These are phyloP conservation scores for Mylabris sibirica DNA, from an alignment of 2,888 invertebrate genomes.

Conservation along the genomic window DNA sequence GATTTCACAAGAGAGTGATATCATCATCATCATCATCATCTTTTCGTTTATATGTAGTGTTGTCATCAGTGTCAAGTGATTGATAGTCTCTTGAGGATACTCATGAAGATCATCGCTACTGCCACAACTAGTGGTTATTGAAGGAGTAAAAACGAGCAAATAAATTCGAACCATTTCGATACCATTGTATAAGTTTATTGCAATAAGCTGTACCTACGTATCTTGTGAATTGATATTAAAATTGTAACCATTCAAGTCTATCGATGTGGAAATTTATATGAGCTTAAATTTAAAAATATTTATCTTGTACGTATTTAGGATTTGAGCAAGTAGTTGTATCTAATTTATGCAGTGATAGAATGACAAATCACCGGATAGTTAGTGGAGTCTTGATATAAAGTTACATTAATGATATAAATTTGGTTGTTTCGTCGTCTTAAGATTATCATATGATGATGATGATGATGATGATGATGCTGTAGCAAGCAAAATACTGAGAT, in stretches of 20 bases:
- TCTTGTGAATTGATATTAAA: background rate
- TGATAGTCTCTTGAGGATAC: background rate
- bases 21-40: background rate
- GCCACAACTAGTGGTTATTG: background rate
- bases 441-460: background rate
- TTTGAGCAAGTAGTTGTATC: background rate
- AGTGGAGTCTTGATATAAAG: background rate
- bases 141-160: background rate
- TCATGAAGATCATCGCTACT: background rate
- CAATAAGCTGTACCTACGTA: background rate
- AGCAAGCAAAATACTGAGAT: background rate
- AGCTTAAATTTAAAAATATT: no score
- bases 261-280: no score
- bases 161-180: no score
- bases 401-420: background rate
- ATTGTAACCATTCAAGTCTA: background rate
- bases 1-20: background rate
- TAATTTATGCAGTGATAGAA: conserved; percentile 3
- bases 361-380: conserved; percentile 8
- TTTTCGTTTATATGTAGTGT: background rate
- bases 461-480: background rate
- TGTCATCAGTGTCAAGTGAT: background rate
- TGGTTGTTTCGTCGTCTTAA: conserved; percentile 2
- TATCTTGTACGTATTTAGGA: background rate
- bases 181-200: background rate